These are phyloP conservation scores for Stratiomys singularior DNA, from an alignment of 2,888 invertebrate genomes.

Conservation along the genomic window DNA sequence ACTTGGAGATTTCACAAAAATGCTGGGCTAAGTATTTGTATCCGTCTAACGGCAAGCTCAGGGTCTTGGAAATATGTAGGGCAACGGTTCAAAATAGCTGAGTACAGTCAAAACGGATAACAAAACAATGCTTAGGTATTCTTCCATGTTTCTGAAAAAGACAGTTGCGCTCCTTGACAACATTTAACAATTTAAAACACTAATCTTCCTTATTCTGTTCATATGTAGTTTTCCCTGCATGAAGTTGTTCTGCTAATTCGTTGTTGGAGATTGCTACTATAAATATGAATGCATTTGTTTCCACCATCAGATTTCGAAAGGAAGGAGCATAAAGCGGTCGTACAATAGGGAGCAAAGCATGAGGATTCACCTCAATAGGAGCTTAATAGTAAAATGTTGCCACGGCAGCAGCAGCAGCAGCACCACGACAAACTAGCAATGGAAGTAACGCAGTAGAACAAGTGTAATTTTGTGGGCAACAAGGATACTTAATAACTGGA, in stretches of 20 bases:
- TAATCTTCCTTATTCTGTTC: not conserved
- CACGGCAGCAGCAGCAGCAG: constrained; percentile 22
- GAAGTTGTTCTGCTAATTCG: not conserved
- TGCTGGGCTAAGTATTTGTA: no score
- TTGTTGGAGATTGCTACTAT: not conserved
- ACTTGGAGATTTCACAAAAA: no score
- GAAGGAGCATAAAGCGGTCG: not conserved
- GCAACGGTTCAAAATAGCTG: no score
- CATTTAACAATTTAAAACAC: no score
- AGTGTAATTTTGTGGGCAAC: constrained; percentile 35
- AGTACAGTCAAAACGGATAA: no score
- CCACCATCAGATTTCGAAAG: not conserved
- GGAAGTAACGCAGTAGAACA: constrained; percentile 36
- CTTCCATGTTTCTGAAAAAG: no score
- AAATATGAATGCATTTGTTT: constrained; percentile 10
- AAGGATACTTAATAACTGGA: constrained; percentile 26
- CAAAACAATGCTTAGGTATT: no score
- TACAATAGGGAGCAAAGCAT: not conserved
- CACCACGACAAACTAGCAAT: not conserved
- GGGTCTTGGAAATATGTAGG: no score
- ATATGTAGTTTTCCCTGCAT: constrained; percentile 1
- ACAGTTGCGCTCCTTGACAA: not conserved
- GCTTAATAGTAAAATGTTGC: constrained; percentile 26
- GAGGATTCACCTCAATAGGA: constrained; percentile 16
- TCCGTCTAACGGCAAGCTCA: no score